phyloP scores from a whole-genome alignment of 2,797 vertebrate species.

The Lates japonicus region DNA sequence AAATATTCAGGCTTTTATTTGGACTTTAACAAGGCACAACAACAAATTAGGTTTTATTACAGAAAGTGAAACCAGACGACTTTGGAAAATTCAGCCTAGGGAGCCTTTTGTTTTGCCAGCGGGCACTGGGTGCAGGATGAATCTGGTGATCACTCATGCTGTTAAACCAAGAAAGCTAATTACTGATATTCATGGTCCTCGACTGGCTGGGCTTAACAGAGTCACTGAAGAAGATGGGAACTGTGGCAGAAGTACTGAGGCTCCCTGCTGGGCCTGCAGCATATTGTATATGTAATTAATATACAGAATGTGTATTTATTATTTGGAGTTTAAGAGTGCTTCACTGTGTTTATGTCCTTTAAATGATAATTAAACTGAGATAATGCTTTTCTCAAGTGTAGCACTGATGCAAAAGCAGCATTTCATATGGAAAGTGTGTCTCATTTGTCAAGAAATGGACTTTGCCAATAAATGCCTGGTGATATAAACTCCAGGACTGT shows the following conservation, averaged over 20 bases:
- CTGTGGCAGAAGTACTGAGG: constrained; percentile 38
- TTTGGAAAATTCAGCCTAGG: constrained; percentile 63
- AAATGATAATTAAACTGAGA: not conserved
- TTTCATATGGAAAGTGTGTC: constrained; percentile 25
- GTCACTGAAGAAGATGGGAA: constrained; percentile 55
- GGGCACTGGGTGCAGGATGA: constrained; percentile 55
- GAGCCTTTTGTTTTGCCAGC: constrained; percentile 69
- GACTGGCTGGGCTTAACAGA: constrained; percentile 53
- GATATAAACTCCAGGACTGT: constrained; percentile 39
- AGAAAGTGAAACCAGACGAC: constrained; percentile 64
- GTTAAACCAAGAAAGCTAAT: constrained; percentile 76
- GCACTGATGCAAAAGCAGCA: not conserved
- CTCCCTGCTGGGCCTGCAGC: constrained; percentile 45
- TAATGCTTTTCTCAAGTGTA: constrained; percentile 1
- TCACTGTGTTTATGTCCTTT: constrained; percentile 45
- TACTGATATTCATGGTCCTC: constrained; percentile 68
- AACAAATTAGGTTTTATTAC: constrained; percentile 80
- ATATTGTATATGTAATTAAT: constrained; percentile 57
- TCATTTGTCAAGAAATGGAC: constrained; percentile 41
- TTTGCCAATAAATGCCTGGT: constrained; percentile 28
- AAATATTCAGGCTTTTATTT: constrained; percentile 78
- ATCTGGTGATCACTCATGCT: constrained; percentile 65
- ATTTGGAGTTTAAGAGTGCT: constrained; percentile 44
- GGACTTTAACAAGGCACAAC: constrained; percentile 76
- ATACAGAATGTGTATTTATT: constrained; percentile 39